Conservation (phyloP, 2,888 invertebrate species). For the Epinotia bilunana region DNA sequence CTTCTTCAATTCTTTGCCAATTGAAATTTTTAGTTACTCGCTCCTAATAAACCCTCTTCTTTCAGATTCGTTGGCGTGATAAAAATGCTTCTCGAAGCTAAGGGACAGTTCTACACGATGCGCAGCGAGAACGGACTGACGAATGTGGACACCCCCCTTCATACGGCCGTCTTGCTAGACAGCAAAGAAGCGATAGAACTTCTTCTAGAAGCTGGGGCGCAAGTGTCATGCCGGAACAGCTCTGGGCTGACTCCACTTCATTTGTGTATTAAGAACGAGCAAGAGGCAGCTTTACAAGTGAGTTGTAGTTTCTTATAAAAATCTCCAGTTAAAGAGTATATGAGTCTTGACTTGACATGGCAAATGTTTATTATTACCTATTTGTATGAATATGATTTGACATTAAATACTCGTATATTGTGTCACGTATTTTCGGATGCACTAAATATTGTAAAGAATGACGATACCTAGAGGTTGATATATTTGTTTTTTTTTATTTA, state of each 20-base stretch:
- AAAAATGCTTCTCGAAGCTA: constrained; percentile 63
- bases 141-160: constrained; percentile 75
- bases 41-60: neutral
- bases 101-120: constrained; percentile 63
- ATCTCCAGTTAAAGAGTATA: too few species aligned
- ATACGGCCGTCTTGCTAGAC: constrained; percentile 79
- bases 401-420: too few species aligned
- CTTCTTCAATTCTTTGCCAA: too few species aligned
- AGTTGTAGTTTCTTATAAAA: constrained; percentile 33
- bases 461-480: too few species aligned
- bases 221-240: constrained; percentile 69
- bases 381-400: too few species aligned
- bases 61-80: constrained; percentile 65
- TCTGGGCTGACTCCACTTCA: constrained; percentile 81
- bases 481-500: too few species aligned
- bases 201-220: constrained; percentile 72
- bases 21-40: too few species aligned
- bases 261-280: constrained; percentile 74
- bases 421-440: too few species aligned
- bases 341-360: too few species aligned
- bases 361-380: too few species aligned
- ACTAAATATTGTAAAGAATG: too few species aligned
- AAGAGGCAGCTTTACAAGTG: constrained; percentile 75
- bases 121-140: constrained; percentile 52
- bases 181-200: constrained; percentile 72